A percentile compares a stretch with the other conserved stretches of the same genome.
Conservation (phyloP, 2,888 invertebrate genomes). For the Ophion costatus region DNA sequence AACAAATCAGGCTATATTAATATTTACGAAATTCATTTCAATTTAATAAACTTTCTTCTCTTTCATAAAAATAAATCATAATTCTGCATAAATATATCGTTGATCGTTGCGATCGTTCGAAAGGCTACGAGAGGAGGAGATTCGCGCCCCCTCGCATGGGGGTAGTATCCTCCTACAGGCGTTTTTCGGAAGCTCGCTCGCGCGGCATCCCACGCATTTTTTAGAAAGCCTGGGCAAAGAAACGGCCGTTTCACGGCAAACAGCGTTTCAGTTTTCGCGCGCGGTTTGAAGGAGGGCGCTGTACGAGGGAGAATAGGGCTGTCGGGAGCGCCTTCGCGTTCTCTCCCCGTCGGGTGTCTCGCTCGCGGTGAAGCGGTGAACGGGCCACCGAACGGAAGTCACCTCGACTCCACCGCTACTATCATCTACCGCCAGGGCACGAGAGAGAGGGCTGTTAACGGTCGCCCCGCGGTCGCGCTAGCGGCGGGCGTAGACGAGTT, state of each 20-base stretch:
- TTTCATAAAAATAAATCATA: too few species aligned
- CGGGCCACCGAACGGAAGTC: constrained; percentile 75
- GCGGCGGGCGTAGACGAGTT: constrained; percentile 80
- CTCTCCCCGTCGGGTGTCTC: constrained; percentile 59
- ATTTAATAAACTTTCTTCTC: too few species aligned
- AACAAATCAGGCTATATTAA: too few species aligned
- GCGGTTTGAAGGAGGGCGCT: constrained; percentile 77
- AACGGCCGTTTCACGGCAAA: constrained; percentile 12
- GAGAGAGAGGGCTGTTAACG: constrained; percentile 19
- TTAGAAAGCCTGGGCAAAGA: background rate
- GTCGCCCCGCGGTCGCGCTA: background rate
- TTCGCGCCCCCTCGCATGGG: background rate
- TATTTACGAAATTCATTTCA: too few species aligned
- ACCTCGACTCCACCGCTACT: constrained; percentile 3
- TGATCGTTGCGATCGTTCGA: too few species aligned
- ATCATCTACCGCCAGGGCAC: background rate
- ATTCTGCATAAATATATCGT: too few species aligned
- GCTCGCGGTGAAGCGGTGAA: constrained; percentile 74
- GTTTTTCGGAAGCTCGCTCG: background rate
- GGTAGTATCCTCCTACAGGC: too few species aligned
- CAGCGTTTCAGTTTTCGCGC: constrained; percentile 70
- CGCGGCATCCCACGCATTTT: background rate
- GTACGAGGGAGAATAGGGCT: constrained; percentile 67
- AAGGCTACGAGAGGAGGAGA: background rate
- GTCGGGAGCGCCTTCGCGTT: constrained; percentile 44